Evolutionary conservation across 2,797 vertebrate species (phyloP), one percentile per base, ranked within the genome.

Genomic region (Naso thynnoides): DNA sequence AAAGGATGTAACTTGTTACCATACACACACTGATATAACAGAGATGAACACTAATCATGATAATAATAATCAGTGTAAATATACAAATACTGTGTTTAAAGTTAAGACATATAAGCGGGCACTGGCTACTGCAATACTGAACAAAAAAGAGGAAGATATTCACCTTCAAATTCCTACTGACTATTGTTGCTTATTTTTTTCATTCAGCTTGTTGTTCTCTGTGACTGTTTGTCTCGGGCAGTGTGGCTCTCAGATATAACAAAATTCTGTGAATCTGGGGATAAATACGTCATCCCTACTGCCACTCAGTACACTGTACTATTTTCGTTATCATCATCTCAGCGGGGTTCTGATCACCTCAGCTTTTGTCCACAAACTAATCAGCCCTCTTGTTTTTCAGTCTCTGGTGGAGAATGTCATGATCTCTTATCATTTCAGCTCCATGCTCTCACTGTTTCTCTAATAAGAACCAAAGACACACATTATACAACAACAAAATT

Each of bases 301-400:
- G 63, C 78, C 48, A 64, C 55, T 73, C 55, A 57, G 48, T 53
- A 31, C 59, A 52, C 53, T 55, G 58, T 60, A 67, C 64, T 78
- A 72, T 86, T 80, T 88, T 58, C 69, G 59, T 79, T 55, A 64
- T 66, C 74, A 64, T 67, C 41, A 71, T 86, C 79, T 77, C 84
- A 54, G 77, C 10, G 9, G 83, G 84, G 68, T 66, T 73, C 73
- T 85, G 74, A 84, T 89, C 79, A 76, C 63, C 79, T 83, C 24
- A 58, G 69, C 53, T 71, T 76, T 81, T 82, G 82, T 80, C 62
- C 74, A 69, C 78, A 70, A 73, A 87, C 78, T 88, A 82, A 78
- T 74, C 70, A 68, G 23, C 55, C 65, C 45, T 41, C 24, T 68
- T 73, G 36, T 79, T 84, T 80, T 62, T 59, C 55, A 45, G 63